These are phyloP conservation scores for Tanypteryx hageni DNA, from an alignment of 2,888 invertebrate genomes.

Conservation along the genomic window DNA sequence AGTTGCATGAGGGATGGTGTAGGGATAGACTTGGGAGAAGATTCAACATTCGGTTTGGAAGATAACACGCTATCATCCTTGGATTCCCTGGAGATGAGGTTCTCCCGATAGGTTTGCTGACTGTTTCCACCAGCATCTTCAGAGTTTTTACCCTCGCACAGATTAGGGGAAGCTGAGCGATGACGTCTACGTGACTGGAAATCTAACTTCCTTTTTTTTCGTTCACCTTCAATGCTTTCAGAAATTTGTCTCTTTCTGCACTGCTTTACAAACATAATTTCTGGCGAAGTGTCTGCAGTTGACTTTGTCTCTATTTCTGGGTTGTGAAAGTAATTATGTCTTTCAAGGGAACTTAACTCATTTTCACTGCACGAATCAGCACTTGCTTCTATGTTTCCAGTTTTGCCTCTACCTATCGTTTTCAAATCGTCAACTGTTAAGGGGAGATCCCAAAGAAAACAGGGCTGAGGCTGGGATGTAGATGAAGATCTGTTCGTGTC, in stretches of 20 bases:
- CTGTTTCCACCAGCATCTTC: background rate
- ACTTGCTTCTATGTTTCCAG: background rate
- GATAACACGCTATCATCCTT: background rate
- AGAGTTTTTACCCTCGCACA: conserved; percentile 2
- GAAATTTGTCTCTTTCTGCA: conserved; percentile 44
- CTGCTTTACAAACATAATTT: conserved; percentile 8
- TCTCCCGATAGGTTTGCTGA: background rate
- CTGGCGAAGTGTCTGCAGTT: background rate
- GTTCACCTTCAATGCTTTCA: conserved; percentile 20
- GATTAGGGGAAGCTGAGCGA: conserved; percentile 23
- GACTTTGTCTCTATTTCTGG: background rate
- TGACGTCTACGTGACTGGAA: background rate
- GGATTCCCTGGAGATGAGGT: background rate
- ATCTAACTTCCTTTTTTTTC: background rate
- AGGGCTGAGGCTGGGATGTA: background rate
- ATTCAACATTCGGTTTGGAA: background rate
- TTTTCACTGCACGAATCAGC: conserved; percentile 24
- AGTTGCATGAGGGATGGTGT: conserved; percentile 66
- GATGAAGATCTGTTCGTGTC: background rate
- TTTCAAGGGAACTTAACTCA: background rate
- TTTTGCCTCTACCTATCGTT: conserved; percentile 41
- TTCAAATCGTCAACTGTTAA: conserved; percentile 61
- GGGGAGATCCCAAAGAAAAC: conserved; percentile 54
- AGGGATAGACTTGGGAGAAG: background rate
- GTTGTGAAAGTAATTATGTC: background rate